Percentiles rank a stretch among this genome's conserved stretches.
Conservation (phyloP, 2,797 vertebrate species). For the Poeciliopsis gracilis region DNA sequence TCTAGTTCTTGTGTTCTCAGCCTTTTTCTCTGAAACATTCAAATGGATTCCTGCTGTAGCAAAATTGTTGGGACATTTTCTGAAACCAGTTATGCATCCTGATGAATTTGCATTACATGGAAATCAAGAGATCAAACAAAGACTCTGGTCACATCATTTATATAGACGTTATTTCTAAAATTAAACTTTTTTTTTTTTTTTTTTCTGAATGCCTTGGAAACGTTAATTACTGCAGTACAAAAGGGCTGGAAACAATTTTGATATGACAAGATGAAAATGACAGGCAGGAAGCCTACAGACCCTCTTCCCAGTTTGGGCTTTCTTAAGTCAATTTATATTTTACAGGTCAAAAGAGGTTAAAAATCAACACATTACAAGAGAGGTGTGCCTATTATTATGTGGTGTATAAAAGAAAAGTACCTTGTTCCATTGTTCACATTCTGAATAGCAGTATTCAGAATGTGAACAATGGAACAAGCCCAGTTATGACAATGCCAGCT, state of each 20-base stretch:
- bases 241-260: background rate
- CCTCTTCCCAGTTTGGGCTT: constrained; percentile 45
- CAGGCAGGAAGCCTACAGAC: background rate
- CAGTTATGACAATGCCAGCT: background rate
- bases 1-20: background rate
- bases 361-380: constrained; percentile 25
- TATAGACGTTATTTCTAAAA: background rate
- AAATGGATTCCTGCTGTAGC: constrained; percentile 17
- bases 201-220: background rate
- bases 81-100: constrained; percentile 70
- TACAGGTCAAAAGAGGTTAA: constrained; percentile 29
- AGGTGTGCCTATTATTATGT: constrained; percentile 17
- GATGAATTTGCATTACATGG: constrained; percentile 54
- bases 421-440: background rate
- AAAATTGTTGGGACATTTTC: constrained; percentile 64
- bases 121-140: constrained; percentile 49
- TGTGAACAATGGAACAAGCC: too few relatives aligned
- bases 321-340: constrained; percentile 46
- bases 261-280: background rate
- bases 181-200: background rate
- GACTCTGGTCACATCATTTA: constrained; percentile 43
- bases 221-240: background rate
- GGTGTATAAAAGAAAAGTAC: background rate
- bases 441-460: background rate
- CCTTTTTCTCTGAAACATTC: background rate